Base-by-base conservation (phyloP, 64 coral and sea anemone species). In the Dendrophyllia cribrosa region DNA sequence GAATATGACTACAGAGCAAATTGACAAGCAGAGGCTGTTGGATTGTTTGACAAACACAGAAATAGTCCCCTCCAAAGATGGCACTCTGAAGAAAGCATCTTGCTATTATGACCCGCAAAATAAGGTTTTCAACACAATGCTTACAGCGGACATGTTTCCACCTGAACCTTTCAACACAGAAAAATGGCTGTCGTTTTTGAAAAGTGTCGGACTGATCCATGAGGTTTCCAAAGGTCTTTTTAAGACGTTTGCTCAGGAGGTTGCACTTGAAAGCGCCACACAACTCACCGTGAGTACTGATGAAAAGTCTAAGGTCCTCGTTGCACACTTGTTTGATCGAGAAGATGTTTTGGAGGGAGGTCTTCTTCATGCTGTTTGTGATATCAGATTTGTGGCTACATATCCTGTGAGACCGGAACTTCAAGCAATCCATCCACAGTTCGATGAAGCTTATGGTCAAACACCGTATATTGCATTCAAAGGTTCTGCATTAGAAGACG, bases 81-180 rank as follows among this genome's bases (percentile, higher is more conserved):
- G 43, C 9, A 51, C 0, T 3, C 43, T 43, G 59, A 62, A 7
- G 17, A 93, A 64, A 63, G 76, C 67, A 5, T 88, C 76, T 2
- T 93, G 64, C 1, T 93, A 51, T 51, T 93, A 93, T 15, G 92
- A 93, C 52, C 85, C 85, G 9, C 12, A 17, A 2, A n/a, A 74
- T 51, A 16, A 65, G 0, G 92, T 93, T 52, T 93, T 93, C 72
- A 17, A 78, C 20, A 72, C 70, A 4, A 82, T 93, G 92, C 86
- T 93, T 21, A 20, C 75, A 20, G 15, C 48, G 1, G 67, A 93
- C 11, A 24, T 45, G 68, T 93, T 93, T 65, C 92, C 86, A 0
- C 92, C 92, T 74, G 15, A 74, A 14, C 85, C 75, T 5, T 93
- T 88, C 53, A 34, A 75, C 51, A 14, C 2, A 13, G 16, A 14